Base-by-base conservation (phyloP, 1,140 invertebrate genomes). In the Drosophila teissieri region DNA sequence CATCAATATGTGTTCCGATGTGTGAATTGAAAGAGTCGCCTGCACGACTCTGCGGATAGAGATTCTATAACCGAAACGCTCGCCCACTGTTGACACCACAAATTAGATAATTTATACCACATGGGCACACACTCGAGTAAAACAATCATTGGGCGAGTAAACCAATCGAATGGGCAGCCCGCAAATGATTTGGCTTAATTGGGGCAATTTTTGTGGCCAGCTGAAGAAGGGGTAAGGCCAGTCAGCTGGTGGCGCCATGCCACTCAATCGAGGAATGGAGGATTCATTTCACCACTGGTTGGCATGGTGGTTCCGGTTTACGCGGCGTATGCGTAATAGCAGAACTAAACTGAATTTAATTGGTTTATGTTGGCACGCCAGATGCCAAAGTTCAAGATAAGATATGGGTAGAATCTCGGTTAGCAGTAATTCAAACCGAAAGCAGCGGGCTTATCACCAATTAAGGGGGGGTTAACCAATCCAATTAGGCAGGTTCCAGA, bases 21-120 rank as follows among this genome's bases (percentile, higher is more conserved):
- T 83, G 80, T 84, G 52, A 83, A 83, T 84, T 79, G 63, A 70
- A 84, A 73, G 44, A 65, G 74, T 75, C 58, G 64, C 73, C 57
- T 22, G 46, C 65, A 55, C 54, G 24, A 70, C 56, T 57, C 15
- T 11, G 10, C 36, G 14, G 69, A 19, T 19, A 19, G 1, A 19
- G 19, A 39, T 57, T 69, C 48, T 69, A 57, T 22, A 49, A 51
- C 39, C 22, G 45, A 72, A 42, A 39, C 24, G 53, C 67, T 72
- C 37, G 22, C 46, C 34, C 31, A 44, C 69, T 60, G 55, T 83
- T 83, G 80, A 75, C 80, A 73, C 46, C 63, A 36, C 46, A 51
- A 79, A 79, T 79, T 83, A 84, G 80, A 79, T 62, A 74, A 74
- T 83, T 82, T 65, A 70, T 70, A 48, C 42, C 63, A 22, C 48